These are phyloP conservation scores for Silvanus unidentatus DNA, from an alignment of 2,888 invertebrate genomes.

Conservation along the genomic window DNA sequence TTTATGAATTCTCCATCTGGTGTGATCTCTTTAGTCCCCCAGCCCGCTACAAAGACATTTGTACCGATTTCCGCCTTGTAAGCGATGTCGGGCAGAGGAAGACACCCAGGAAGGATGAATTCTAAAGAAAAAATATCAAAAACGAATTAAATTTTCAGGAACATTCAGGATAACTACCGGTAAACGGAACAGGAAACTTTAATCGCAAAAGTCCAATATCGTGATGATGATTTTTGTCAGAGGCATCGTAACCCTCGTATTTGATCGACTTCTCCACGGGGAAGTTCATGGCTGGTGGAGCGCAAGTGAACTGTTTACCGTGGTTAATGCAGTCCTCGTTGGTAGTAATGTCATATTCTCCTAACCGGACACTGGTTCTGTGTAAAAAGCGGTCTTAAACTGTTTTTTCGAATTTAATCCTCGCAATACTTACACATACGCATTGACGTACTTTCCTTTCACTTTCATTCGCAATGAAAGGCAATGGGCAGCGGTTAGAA, in stretches of 20 bases:
- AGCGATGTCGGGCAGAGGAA: not conserved
- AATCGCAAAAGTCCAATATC: constrained; percentile 2
- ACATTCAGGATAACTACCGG: not conserved
- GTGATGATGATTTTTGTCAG: not conserved
- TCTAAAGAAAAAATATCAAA: not conserved
- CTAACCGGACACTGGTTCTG: constrained; percentile 1
- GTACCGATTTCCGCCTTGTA: constrained; percentile 1
- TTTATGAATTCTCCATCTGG: too few relatives aligned
- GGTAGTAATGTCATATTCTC: not conserved
- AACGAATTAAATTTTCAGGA: not conserved
- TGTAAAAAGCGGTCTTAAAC: too few relatives aligned
- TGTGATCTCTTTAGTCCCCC: too few relatives aligned
- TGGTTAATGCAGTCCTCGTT: not conserved
- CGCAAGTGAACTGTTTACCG: not conserved
- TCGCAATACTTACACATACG: not conserved
- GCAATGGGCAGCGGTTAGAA: constrained; percentile 1
- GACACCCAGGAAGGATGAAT: not conserved
- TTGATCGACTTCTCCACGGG: not conserved
- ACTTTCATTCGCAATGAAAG: too few relatives aligned
- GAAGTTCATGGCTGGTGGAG: not conserved
- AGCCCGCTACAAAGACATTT: not conserved
- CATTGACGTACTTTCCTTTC: not conserved
- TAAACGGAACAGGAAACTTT: not conserved
- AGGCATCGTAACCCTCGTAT: not conserved
- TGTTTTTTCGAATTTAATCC: not conserved